A percentile compares a stretch with the other conserved stretches of the same genome.
Evolutionary conservation across 2,888 invertebrate species (phyloP).

Genomic region (Stenodera caucasica): DNA sequence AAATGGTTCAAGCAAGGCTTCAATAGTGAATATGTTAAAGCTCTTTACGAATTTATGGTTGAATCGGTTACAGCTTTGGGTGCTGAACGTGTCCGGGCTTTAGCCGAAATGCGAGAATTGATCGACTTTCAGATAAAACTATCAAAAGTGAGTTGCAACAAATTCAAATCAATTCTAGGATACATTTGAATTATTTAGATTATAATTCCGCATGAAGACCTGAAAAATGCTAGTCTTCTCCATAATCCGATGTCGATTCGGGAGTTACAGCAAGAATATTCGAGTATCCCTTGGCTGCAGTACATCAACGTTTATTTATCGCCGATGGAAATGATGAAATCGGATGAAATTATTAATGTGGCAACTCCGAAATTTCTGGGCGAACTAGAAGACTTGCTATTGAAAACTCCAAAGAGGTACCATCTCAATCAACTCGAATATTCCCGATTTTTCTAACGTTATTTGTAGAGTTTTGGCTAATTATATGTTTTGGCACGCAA

Average conservation of each 20-base stretch:
- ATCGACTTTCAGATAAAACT: not conserved
- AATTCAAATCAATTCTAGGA: not conserved
- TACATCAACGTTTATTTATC: slow-evolving; percentile 8
- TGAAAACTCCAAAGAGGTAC: slow-evolving; percentile 23
- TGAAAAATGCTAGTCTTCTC: slow-evolving; percentile 41
- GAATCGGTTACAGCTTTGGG: slow-evolving; percentile 29
- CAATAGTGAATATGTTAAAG: slow-evolving; percentile 26
- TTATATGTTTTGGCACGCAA: slow-evolving; percentile 33
- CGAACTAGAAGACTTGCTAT: slow-evolving; percentile 21
- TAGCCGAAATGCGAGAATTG: not conserved
- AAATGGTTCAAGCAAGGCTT: slow-evolving; percentile 11
- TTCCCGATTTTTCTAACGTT: no score
- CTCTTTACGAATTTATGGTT: slow-evolving; percentile 23
- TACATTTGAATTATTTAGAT: not conserved
- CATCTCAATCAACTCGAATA: not conserved
- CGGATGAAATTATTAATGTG: not conserved
- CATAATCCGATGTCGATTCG: slow-evolving; percentile 46
- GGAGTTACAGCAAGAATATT: not conserved
- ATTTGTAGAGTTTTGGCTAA: slow-evolving; percentile 21
- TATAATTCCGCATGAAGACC: not conserved
- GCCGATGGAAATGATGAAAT: slow-evolving; percentile 16
- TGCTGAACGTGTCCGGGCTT: slow-evolving; percentile 12
- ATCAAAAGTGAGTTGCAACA: not conserved
- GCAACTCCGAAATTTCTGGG: slow-evolving; percentile 18
- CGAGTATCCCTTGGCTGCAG: not conserved